Percentiles rank a stretch among this genome's conserved stretches.
phyloP scores from a whole-genome alignment of 2,113 vertebrate genomes.

The Podarcis muralis region DNA sequence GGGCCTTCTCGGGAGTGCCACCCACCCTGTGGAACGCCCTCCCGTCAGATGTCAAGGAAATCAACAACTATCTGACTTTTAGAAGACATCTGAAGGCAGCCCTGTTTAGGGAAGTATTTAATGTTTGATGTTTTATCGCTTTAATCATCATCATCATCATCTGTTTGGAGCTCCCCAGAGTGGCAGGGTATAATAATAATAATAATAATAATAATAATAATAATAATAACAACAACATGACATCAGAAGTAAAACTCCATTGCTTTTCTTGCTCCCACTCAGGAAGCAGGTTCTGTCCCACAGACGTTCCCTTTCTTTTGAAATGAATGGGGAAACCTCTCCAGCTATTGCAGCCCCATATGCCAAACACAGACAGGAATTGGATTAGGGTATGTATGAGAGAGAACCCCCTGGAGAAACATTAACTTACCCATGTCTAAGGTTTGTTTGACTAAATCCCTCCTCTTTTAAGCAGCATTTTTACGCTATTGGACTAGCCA shows the following conservation, averaged over 20 bases:
- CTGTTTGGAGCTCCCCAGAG: too few relatives aligned
- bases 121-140: too few relatives aligned
- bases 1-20: too few relatives aligned
- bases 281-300: neutral
- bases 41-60: too few relatives aligned
- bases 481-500: neutral
- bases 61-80: too few relatives aligned
- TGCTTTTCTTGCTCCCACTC: neutral
- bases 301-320: neutral
- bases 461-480: neutral
- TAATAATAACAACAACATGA: too few relatives aligned
- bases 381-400: neutral
- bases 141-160: too few relatives aligned
- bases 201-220: too few relatives aligned
- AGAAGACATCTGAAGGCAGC: too few relatives aligned
- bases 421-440: neutral
- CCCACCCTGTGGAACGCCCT: too few relatives aligned
- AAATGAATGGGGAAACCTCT: neutral
- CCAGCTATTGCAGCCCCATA: neutral
- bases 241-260: neutral
- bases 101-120: too few relatives aligned
- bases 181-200: too few relatives aligned
- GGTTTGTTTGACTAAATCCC: neutral
- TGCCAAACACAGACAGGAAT: neutral
- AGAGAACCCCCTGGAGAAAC: neutral